These are phyloP conservation scores for Lota lota DNA, from an alignment of 2,113 vertebrate species.

Conservation along the genomic window DNA sequence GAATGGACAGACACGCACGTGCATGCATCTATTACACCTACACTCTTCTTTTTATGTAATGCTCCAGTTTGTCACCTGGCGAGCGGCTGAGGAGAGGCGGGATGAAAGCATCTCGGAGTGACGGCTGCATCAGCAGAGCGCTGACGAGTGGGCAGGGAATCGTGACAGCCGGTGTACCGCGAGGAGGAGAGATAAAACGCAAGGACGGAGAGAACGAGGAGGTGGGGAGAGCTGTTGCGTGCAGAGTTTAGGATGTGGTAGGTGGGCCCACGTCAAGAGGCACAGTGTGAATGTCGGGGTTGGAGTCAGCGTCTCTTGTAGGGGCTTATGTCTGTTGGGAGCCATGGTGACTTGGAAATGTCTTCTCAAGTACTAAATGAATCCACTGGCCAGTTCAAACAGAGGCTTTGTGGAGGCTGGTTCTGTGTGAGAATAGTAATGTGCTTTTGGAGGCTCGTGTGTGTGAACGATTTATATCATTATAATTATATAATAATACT, in stretches of 20 bases:
- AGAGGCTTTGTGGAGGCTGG: too few relatives aligned
- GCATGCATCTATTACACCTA: conserved; percentile 4
- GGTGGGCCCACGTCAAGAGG: too few relatives aligned
- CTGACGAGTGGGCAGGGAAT: conserved; percentile 65
- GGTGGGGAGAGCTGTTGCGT: conserved; percentile 45
- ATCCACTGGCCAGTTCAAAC: too few relatives aligned
- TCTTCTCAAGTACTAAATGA: too few relatives aligned
- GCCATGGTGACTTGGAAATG: too few relatives aligned
- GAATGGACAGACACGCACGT: not conserved
- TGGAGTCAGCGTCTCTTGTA: too few relatives aligned
- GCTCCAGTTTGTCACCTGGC: conserved; percentile 30
- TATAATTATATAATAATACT: too few relatives aligned
- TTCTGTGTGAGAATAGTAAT: too few relatives aligned
- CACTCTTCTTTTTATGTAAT: conserved; percentile 39
- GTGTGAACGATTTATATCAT: too few relatives aligned
- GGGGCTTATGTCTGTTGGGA: too few relatives aligned
- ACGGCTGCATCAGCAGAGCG: conserved; percentile 38
- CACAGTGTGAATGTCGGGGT: too few relatives aligned
- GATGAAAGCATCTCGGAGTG: conserved; percentile 47
- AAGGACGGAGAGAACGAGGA: conserved; percentile 44
- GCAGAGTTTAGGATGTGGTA: conserved; percentile 15
- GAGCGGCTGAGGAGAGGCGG: conserved; percentile 30
- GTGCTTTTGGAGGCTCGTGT: too few relatives aligned
- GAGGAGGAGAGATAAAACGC: conserved; percentile 38
- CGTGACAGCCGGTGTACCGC: conserved; percentile 60